Conservation (phyloP, 2,797 vertebrate genomes). For the Squalus acanthias region DNA sequence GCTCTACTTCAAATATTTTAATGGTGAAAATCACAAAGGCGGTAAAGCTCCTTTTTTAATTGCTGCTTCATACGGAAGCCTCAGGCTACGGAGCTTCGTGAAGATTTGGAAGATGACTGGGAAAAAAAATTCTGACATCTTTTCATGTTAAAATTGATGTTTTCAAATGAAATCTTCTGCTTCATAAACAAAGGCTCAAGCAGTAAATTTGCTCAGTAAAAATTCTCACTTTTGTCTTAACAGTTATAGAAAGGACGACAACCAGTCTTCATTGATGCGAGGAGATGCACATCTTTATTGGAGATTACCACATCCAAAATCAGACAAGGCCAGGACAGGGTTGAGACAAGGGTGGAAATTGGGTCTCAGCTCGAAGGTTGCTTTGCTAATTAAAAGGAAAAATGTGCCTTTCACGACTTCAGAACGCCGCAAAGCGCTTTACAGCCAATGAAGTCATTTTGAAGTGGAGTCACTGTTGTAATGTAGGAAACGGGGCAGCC, state of each 20-base stretch:
- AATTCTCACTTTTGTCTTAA: neutral
- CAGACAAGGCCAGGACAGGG: neutral
- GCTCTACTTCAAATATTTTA: conserved; percentile 4
- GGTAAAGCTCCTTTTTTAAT: conserved; percentile 9
- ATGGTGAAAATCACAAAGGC: neutral
- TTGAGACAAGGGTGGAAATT: neutral
- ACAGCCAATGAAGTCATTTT: neutral
- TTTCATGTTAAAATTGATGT: neutral
- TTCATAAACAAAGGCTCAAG: neutral
- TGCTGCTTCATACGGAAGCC: neutral
- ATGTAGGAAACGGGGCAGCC: no score
- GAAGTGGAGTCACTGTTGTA: no score
- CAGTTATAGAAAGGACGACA: neutral
- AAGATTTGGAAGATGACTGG: neutral
- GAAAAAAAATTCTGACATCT: neutral
- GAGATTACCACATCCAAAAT: neutral
- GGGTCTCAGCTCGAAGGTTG: neutral
- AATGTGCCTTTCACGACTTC: neutral
- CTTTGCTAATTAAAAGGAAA: neutral
- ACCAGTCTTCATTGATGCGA: neutral
- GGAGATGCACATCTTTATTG: neutral
- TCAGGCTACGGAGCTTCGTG: neutral
- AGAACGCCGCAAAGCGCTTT: neutral
- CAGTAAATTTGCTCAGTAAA: neutral
- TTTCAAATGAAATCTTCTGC: neutral